phyloP scores from a whole-genome alignment of 2,888 invertebrate genomes.

The Epinotia brunnichana region DNA sequence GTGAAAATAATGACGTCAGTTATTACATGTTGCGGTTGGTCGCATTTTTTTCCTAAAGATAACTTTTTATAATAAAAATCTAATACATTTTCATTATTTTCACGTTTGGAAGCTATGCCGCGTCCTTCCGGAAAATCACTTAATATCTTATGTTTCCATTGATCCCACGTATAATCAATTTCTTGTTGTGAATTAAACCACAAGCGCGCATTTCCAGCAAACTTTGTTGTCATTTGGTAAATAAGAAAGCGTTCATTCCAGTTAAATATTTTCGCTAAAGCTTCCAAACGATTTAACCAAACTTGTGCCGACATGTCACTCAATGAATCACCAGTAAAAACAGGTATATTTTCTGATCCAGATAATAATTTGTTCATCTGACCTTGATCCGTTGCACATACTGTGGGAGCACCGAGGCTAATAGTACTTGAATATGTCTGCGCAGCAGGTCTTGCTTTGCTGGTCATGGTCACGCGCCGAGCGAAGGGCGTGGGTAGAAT shows the following conservation, averaged over 20 bases:
- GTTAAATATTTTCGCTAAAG: slow-evolving; percentile 20
- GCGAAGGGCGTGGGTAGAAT: slow-evolving; percentile 5
- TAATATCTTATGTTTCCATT: slow-evolving; percentile 12
- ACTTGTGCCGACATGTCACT: slow-evolving; percentile 14
- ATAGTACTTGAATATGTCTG: neutral
- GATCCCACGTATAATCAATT: slow-evolving; percentile 19
- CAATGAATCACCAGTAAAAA: slow-evolving; percentile 17
- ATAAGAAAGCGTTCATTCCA: slow-evolving; percentile 22
- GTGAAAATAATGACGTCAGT: slow-evolving; percentile 31
- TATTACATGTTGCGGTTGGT: slow-evolving; percentile 16
- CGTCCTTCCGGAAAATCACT: slow-evolving; percentile 17
- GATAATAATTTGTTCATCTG: slow-evolving; percentile 26
- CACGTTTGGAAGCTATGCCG: slow-evolving; percentile 3
- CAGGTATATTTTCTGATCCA: slow-evolving; percentile 24
- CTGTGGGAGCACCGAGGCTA: neutral
- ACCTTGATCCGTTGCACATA: slow-evolving; percentile 27
- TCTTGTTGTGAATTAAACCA: slow-evolving; percentile 21
- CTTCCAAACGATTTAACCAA: slow-evolving; percentile 26
- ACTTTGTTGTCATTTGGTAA: slow-evolving; percentile 24
- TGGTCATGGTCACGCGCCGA: neutral
- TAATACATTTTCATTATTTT: slow-evolving; percentile 14
- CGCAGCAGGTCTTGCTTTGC: neutral
- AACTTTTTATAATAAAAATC: slow-evolving; percentile 29
- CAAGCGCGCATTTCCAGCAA: slow-evolving; percentile 11
- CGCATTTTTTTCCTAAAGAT: slow-evolving; percentile 20